phyloP scores from a whole-genome alignment of 2,888 invertebrate genomes.

The Cataglyphis albicans region DNA sequence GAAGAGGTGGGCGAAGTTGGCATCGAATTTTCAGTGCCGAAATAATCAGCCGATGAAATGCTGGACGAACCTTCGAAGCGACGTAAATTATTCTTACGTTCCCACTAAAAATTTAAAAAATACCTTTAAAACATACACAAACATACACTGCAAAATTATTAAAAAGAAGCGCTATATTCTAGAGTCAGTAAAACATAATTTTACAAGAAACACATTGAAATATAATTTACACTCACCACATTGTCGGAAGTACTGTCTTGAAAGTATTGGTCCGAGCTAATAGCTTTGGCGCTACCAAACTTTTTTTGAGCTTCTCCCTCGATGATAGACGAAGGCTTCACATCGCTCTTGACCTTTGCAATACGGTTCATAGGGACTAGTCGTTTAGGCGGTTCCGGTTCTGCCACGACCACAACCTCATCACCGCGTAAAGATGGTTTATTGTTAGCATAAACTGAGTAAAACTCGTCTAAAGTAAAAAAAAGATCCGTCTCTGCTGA shows the following conservation, averaged over 20 bases:
- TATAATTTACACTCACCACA: conserved; percentile 83
- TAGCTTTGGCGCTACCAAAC: conserved; percentile 98
- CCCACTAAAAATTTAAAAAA: conserved; percentile 84
- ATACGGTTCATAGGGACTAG: conserved; percentile 72
- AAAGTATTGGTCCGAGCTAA: conserved; percentile 99
- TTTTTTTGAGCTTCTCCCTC: conserved; percentile 96
- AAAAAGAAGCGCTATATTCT: not conserved
- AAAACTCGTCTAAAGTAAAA: conserved; percentile 86
- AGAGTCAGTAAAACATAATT: not conserved
- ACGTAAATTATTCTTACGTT: conserved; percentile 87
- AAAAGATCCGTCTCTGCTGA: conserved; percentile 75
- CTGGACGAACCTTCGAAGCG: conserved; percentile 97
- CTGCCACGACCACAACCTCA: conserved; percentile 86
- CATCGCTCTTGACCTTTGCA: conserved; percentile 65
- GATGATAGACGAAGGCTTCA: conserved; percentile 76
- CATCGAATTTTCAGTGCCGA: conserved; percentile 88
- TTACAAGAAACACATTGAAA: not conserved
- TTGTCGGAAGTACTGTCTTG: conserved; percentile 89
- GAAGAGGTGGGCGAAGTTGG: conserved; percentile 81
- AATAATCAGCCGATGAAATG: conserved; percentile 98
- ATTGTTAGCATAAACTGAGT: conserved; percentile 73
- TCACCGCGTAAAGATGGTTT: conserved; percentile 80
- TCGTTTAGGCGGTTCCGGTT: conserved; percentile 81
- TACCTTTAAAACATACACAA: not conserved
- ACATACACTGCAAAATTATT: not conserved